These are phyloP conservation scores for Arrhamphus sclerolepis DNA, from an alignment of 2,797 vertebrate species.

Conservation along the genomic window DNA sequence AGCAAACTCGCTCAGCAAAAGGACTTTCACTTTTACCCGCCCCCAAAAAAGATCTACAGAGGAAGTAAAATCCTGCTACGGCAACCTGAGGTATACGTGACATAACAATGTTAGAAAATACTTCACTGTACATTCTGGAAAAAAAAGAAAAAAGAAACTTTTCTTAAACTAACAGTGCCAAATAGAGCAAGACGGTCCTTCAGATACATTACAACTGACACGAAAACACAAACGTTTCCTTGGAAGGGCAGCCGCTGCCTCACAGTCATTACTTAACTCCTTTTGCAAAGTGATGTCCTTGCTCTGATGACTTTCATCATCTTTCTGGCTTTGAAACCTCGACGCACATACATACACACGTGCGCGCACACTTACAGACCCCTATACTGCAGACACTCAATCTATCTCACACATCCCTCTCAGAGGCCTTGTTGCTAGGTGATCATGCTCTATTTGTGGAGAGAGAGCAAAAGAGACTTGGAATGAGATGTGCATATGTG, in stretches of 20 bases:
- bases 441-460: conserved; percentile 65
- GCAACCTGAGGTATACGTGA: no score
- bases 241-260: conserved; percentile 24
- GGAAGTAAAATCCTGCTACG: no score
- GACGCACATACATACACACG: conserved; percentile 14
- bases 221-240: conserved; percentile 3
- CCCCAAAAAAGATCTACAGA: no score
- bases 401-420: conserved; percentile 65
- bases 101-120: conserved; percentile 16
- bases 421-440: conserved; percentile 74
- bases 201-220: conserved; percentile 52
- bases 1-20: no score
- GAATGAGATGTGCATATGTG: conserved; percentile 1
- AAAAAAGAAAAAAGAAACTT: conserved; percentile 50
- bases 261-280: conserved; percentile 37
- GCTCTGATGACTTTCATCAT: conserved; percentile 60
- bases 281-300: conserved; percentile 48
- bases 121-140: conserved; percentile 19
- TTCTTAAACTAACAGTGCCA: conserved; percentile 65
- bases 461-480: conserved; percentile 54
- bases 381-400: conserved; percentile 52
- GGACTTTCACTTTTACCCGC: no score
- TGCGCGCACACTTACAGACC: conserved; percentile 14
- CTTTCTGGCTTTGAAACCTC: conserved; percentile 41
- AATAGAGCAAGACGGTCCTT: conserved; percentile 63